Conservation (phyloP, 2,797 vertebrate genomes). For the Rhabdophis nuchalis region DNA sequence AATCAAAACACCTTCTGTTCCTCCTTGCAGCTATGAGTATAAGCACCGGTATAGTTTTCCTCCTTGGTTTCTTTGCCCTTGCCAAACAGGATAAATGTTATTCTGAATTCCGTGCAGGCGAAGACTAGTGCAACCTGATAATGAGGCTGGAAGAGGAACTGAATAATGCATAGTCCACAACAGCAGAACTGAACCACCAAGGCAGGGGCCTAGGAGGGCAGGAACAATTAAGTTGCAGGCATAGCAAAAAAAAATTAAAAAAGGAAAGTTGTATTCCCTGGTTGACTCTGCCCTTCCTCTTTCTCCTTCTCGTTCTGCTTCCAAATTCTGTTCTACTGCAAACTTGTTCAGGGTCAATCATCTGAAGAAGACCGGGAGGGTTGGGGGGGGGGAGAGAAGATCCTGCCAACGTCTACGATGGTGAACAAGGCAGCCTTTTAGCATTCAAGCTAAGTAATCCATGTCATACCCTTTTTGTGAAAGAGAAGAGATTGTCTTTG, state of each 20-base stretch:
- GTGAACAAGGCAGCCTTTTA: not conserved
- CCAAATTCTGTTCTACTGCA: not conserved
- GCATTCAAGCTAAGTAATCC: not conserved
- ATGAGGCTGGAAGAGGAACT: slow-evolving; percentile 59
- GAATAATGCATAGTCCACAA: slow-evolving; percentile 36
- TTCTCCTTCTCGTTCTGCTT: not conserved
- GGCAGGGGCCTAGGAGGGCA: slow-evolving; percentile 19
- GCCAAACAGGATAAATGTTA: slow-evolving; percentile 58
- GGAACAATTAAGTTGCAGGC: slow-evolving; percentile 35
- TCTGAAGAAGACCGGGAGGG: too few relatives aligned
- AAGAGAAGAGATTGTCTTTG: not conserved
- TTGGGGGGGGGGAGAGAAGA: not conserved
- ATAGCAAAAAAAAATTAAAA: too few relatives aligned
- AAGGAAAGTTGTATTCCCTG: slow-evolving; percentile 25
- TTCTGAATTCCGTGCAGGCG: slow-evolving; percentile 54
- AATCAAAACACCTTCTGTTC: slow-evolving; percentile 14
- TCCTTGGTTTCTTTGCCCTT: slow-evolving; percentile 56
- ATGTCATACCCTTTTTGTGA: not conserved
- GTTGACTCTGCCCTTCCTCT: not conserved
- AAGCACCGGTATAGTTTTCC: slow-evolving; percentile 52
- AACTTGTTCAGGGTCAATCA: not conserved
- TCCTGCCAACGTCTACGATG: too few relatives aligned
- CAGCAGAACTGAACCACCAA: slow-evolving; percentile 45
- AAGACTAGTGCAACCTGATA: slow-evolving; percentile 49
- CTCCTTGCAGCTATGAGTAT: slow-evolving; percentile 35